Conservation (phyloP, 2,888 invertebrate species). For the Andrena hattorfiana region DNA sequence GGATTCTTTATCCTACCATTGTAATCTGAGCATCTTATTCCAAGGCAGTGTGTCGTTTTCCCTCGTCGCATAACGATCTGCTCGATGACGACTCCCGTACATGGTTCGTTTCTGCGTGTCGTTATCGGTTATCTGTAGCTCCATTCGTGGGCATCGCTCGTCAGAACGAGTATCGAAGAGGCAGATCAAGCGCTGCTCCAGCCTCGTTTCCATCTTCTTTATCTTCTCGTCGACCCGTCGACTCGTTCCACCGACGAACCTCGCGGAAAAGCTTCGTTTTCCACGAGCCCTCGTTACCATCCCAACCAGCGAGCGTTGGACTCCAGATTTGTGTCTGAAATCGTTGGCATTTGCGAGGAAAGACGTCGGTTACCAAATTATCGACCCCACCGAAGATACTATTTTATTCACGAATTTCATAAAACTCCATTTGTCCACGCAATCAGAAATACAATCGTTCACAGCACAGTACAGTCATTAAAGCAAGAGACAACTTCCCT, state of each 20-base stretch:
- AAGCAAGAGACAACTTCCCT: too few species aligned
- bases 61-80: constrained; percentile 23
- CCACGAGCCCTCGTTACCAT: too few species aligned
- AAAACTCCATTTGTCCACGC: too few species aligned
- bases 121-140: constrained; percentile 67
- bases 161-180: constrained; percentile 26
- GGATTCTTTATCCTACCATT: constrained; percentile 48
- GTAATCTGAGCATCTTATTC: constrained; percentile 36
- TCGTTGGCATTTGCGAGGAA: too few species aligned
- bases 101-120: constrained; percentile 39
- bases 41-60: constrained; percentile 51
- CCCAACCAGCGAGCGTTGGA: too few species aligned
- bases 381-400: too few species aligned
- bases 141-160: constrained; percentile 44
- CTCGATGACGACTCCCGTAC: constrained; percentile 44
- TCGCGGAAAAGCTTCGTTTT: constrained; percentile 9
- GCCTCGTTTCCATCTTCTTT: constrained; percentile 32
- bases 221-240: constrained; percentile 23
- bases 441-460: too few species aligned
- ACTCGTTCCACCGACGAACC: too few species aligned
- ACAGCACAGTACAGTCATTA: too few species aligned
- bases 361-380: too few species aligned
- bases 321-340: too few species aligned
- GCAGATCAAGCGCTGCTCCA: background rate
- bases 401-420: too few species aligned